These are phyloP conservation scores for Salminus brasiliensis DNA, from an alignment of 2,113 vertebrate species.

Conservation along the genomic window DNA sequence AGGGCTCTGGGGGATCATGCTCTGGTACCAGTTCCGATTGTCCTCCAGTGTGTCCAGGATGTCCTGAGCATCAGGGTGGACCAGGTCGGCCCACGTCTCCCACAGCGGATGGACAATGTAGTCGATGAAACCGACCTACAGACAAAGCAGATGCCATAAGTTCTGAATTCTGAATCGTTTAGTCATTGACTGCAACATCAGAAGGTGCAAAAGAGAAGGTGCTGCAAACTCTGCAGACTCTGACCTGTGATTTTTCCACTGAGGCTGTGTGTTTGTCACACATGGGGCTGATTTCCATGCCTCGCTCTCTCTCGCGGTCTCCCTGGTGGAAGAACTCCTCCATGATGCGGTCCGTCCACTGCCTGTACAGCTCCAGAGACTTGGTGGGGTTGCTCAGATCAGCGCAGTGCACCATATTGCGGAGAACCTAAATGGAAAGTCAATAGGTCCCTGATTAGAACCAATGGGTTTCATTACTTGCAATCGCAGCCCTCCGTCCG, in stretches of 20 bases:
- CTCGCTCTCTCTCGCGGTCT: conserved; percentile 92
- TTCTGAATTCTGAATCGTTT: background rate
- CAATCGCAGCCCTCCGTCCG: background rate
- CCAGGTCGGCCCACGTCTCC: conserved; percentile 99
- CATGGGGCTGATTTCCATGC: conserved; percentile 99
- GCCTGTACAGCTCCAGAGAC: conserved; percentile 94
- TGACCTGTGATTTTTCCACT: conserved; percentile 97
- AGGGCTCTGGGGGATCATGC: conserved; percentile 98
- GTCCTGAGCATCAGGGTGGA: conserved; percentile 97
- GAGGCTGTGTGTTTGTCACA: conserved; percentile 98
- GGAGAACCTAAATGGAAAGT: conserved; percentile 82
- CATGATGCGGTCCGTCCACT: conserved; percentile 99
- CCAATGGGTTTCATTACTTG: background rate
- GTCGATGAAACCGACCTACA: conserved; percentile 96
- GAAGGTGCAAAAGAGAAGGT: no score
- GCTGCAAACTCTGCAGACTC: no score
- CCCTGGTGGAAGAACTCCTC: conserved; percentile 99
- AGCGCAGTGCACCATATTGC: conserved; percentile 98
- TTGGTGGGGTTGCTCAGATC: conserved; percentile 98
- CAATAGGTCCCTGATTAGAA: background rate
- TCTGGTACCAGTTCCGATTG: conserved; percentile 99
- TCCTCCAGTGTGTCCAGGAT: conserved; percentile 98
- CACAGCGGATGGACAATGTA: conserved; percentile 97
- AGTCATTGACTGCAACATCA: no score
- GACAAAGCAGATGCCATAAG: background rate